Conservation (phyloP, 2,797 vertebrate genomes). For the Remorina albescens region DNA sequence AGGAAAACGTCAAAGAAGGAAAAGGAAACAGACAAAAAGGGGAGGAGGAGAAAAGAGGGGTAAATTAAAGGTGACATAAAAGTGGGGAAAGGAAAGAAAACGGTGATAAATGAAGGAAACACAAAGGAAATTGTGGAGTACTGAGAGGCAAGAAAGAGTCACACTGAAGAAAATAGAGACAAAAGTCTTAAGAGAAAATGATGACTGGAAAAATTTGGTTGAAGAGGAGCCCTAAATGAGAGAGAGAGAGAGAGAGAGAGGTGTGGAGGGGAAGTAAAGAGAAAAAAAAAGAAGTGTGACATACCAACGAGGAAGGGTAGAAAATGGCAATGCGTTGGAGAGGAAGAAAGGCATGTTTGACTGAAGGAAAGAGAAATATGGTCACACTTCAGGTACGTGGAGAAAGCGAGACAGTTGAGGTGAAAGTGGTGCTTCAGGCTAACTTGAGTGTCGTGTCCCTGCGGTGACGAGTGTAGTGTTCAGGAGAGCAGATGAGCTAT, state of each 20-base stretch:
- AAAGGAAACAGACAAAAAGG: conserved; percentile 1
- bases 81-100: conserved; percentile 29
- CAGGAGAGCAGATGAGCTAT: conserved; percentile 29
- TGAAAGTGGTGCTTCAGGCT: conserved; percentile 20
- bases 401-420: conserved; percentile 18
- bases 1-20: conserved; percentile 22
- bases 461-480: conserved; percentile 26
- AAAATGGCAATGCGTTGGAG: conserved; percentile 28
- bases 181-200: conserved; percentile 18
- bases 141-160: conserved; percentile 20
- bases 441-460: conserved; percentile 29
- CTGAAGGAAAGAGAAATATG: conserved; percentile 21
- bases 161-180: background rate
- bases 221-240: background rate
- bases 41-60: background rate
- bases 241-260: conserved; percentile 6
- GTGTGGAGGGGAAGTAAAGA: background rate
- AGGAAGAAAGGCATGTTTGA: conserved; percentile 9
- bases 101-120: conserved; percentile 13
- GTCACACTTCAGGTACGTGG: conserved; percentile 22
- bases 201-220: background rate
- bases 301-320: conserved; percentile 5
- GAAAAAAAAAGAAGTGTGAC: conserved; percentile 3
- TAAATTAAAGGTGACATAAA: background rate
- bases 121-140: conserved; percentile 4